Conservation (phyloP, 2,888 invertebrate genomes). For the Agonum fuliginosum region DNA sequence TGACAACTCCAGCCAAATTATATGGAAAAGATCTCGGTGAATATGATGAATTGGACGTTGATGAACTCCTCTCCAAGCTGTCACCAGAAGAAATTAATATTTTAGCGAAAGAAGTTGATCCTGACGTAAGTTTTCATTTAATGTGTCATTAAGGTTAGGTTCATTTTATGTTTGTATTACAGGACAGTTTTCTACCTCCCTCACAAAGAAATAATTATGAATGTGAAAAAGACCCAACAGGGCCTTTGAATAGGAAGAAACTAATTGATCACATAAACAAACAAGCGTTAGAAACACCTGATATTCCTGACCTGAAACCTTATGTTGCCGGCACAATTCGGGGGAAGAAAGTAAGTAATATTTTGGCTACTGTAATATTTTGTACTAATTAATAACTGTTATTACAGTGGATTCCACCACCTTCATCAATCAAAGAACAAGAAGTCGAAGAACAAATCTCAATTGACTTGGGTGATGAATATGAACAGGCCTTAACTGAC, state of each 20-base stretch:
- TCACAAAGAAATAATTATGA: conserved; percentile 96
- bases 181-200: conserved; percentile 98
- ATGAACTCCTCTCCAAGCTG: conserved; percentile 93
- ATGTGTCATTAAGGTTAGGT: conserved; percentile 41
- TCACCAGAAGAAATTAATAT: conserved; percentile 97
- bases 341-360: conserved; percentile 86
- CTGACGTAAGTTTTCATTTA: conserved; percentile 91
- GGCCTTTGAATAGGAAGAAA: conserved; percentile 95
- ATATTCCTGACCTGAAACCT: conserved; percentile 96
- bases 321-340: conserved; percentile 92
- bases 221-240: conserved; percentile 96
- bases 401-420: conserved; percentile 88
- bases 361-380: not conserved
- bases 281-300: conserved; percentile 98
- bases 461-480: conserved; percentile 95
- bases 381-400: conserved; percentile 19
- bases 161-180: conserved; percentile 61
- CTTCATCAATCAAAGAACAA: conserved; percentile 81
- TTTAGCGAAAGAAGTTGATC: conserved; percentile 98
- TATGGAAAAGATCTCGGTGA: conserved; percentile 92
- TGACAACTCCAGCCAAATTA: conserved; percentile 92
- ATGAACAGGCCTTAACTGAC: conserved; percentile 89
- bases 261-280: conserved; percentile 97
- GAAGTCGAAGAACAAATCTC: conserved; percentile 94
- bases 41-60: conserved; percentile 97